Conservation (phyloP, 2,113 vertebrate genomes). For the Syngnathoides biaculeatus region DNA sequence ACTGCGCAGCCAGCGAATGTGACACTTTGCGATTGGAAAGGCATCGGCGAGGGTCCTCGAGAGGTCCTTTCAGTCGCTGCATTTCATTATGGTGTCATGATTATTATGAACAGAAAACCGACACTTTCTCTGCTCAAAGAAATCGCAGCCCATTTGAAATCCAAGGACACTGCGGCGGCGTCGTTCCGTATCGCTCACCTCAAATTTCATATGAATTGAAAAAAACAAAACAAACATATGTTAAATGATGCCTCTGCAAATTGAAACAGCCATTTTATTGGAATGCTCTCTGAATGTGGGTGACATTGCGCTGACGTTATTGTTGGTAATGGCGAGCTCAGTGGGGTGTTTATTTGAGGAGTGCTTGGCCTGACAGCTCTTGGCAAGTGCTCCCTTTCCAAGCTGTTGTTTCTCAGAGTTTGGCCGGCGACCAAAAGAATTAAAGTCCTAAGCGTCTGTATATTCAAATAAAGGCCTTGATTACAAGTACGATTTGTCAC, state of each 20-base stretch:
- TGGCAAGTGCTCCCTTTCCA: slow-evolving; percentile 49
- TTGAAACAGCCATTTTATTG: slow-evolving; percentile 46
- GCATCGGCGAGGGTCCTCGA: slow-evolving; percentile 16
- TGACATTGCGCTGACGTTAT: slow-evolving; percentile 57
- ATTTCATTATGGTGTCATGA: slow-evolving; percentile 41
- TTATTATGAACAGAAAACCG: slow-evolving; percentile 50
- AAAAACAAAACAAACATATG: slow-evolving; percentile 56
- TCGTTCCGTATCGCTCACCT: slow-evolving; percentile 32
- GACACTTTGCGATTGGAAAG: slow-evolving; percentile 29
- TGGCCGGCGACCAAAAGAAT: slow-evolving; percentile 28
- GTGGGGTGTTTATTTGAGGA: slow-evolving; percentile 62
- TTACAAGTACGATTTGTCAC: slow-evolving; percentile 18
- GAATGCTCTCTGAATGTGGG: slow-evolving; percentile 47
- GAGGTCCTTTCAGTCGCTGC: slow-evolving; percentile 33
- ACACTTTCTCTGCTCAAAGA: slow-evolving; percentile 29
- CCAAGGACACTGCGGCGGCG: slow-evolving; percentile 40
- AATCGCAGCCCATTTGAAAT: slow-evolving; percentile 41
- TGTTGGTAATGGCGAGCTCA: slow-evolving; percentile 56
- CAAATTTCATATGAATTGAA: slow-evolving; percentile 36
- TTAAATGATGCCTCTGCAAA: slow-evolving; percentile 40
- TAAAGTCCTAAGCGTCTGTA: slow-evolving; percentile 31
- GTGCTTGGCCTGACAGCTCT: slow-evolving; percentile 45
- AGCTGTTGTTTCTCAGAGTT: slow-evolving; percentile 40
- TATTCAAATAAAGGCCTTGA: slow-evolving; percentile 37
- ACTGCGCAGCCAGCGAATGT: slow-evolving; percentile 3